phyloP scores from a whole-genome alignment of 2,888 invertebrate species.

The Nebria salina region DNA sequence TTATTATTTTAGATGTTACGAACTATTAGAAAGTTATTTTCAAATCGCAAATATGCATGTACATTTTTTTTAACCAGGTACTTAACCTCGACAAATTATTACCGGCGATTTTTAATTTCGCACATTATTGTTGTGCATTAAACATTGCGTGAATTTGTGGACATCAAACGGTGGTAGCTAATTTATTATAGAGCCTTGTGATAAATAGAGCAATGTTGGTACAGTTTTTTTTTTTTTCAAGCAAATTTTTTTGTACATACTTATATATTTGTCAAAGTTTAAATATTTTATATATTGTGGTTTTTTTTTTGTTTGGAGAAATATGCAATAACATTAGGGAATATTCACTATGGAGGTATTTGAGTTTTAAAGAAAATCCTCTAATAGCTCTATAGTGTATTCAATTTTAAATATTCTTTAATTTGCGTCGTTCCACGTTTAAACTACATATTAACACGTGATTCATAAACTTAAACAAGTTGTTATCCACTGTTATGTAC shows the following conservation, averaged over 20 bases:
- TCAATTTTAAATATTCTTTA: no score
- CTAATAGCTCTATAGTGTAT: no score
- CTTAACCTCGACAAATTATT: no score
- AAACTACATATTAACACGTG: background rate
- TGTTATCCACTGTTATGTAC: conserved; percentile 42
- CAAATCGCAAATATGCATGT: no score
- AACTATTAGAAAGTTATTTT: no score
- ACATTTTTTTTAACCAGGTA: no score
- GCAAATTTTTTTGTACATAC: conserved; percentile 43
- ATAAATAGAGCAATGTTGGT: conserved; percentile 46
- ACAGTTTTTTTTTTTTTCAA: conserved; percentile 31
- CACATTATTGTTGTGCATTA: no score
- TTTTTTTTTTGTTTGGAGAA: conserved; percentile 14
- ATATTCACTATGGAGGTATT: background rate
- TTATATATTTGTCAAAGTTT: conserved; percentile 29
- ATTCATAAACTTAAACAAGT: background rate
- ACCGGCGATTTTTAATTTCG: no score
- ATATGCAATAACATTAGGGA: conserved; percentile 37
- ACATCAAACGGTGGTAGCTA: conserved; percentile 42
- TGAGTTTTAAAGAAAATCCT: no score
- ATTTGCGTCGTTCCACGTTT: no score
- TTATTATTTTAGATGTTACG: no score
- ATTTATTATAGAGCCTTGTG: conserved; percentile 45
- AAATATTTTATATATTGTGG: conserved; percentile 38
- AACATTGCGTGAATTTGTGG: conserved; percentile 6